Conservation (phyloP, 2,797 vertebrate genomes). For the Eospalax fontanierii region DNA sequence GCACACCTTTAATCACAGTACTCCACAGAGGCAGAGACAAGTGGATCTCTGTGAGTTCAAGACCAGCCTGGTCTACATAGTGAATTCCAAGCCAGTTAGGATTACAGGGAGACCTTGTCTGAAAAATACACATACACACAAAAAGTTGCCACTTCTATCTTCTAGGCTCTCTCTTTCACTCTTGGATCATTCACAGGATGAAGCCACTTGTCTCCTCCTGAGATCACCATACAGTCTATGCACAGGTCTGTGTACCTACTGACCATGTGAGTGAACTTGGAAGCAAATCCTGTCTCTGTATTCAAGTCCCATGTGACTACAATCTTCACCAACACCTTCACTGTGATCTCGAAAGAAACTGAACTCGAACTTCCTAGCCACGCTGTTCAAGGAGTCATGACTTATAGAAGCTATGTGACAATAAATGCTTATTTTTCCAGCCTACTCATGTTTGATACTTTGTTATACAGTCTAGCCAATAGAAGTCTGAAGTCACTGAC, state of each 20-base stretch:
- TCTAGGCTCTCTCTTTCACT: not conserved
- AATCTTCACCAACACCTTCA: not conserved
- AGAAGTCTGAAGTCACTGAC: not conserved
- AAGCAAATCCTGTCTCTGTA: not conserved
- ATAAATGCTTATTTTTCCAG: slow-evolving; percentile 9
- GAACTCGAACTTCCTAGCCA: not conserved
- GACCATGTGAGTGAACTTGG: not conserved
- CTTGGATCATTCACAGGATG: not conserved
- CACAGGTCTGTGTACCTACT: not conserved
- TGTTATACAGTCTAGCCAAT: slow-evolving; percentile 16
- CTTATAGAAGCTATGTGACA: not conserved
- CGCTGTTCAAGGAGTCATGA: not conserved
- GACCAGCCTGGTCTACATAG: too few species aligned
- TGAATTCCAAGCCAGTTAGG: too few species aligned
- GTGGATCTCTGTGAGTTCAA: too few species aligned
- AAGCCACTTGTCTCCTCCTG: not conserved
- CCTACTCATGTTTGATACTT: slow-evolving; percentile 33
- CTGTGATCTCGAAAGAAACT: not conserved
- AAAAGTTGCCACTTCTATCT: not conserved
- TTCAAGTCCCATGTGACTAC: not conserved
- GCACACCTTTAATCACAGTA: too few species aligned
- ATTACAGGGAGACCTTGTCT: too few species aligned
- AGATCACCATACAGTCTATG: not conserved
- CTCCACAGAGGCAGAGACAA: too few species aligned
- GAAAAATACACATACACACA: not conserved